A percentile compares a stretch with the other conserved stretches of the same genome.
phyloP scores from a whole-genome alignment of 2,888 invertebrate species.

The Aphelenchoides bicaudatus region DNA sequence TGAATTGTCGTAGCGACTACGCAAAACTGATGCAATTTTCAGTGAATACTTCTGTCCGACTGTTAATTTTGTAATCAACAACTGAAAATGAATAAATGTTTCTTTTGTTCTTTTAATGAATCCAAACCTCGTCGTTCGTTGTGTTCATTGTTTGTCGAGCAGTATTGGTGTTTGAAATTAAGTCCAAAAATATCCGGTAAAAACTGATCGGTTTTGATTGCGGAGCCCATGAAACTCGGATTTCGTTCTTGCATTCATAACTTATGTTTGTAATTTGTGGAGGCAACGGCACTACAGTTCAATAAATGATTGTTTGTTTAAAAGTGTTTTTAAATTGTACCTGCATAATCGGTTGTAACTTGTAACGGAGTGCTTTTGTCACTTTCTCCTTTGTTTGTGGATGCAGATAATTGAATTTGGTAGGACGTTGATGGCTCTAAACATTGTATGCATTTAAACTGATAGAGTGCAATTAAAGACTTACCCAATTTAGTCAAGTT shows the following conservation, averaged over 20 bases:
- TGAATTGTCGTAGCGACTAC: conserved; percentile 25
- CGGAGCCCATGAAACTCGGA: conserved; percentile 23
- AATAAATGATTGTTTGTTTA: conserved; percentile 19
- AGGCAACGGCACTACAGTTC: conserved; percentile 29
- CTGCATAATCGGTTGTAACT: conserved; percentile 40
- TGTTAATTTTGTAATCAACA: conserved; percentile 17
- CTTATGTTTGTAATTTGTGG: conserved; percentile 33
- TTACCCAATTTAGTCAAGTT: conserved; percentile 39
- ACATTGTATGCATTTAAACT: conserved; percentile 20
- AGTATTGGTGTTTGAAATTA: neutral
- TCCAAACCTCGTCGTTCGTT: conserved; percentile 17
- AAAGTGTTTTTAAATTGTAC: conserved; percentile 18
- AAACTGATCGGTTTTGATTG: conserved; percentile 23
- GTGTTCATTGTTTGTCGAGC: conserved; percentile 19
- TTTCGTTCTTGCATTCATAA: conserved; percentile 31
- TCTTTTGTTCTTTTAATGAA: neutral
- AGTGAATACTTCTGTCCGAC: conserved; percentile 23
- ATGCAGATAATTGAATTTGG: conserved; percentile 45
- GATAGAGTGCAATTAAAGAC: conserved; percentile 17
- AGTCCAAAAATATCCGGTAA: conserved; percentile 20
- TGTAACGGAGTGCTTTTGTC: conserved; percentile 42
- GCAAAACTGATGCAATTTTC: conserved; percentile 19
- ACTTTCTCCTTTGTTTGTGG: conserved; percentile 53
- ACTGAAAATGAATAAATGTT: conserved; percentile 8
- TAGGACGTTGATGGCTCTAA: conserved; percentile 46